phyloP scores from a whole-genome alignment of 2,888 invertebrate genomes.

The Chrysolina oricalcia region DNA sequence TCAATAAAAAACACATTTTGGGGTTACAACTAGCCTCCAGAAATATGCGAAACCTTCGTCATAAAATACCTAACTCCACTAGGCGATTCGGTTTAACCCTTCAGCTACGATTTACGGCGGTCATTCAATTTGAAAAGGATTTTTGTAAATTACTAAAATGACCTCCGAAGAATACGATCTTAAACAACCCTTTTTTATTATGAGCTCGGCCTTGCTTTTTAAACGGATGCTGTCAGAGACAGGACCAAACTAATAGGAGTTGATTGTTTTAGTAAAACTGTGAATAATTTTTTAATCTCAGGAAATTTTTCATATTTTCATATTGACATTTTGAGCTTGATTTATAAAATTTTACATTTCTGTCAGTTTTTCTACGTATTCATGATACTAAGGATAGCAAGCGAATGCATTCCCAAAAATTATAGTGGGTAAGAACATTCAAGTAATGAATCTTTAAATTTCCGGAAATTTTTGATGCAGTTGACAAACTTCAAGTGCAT shows the following conservation, averaged over 20 bases:
- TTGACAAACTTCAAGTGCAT: too few relatives aligned
- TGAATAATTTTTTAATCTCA: not conserved
- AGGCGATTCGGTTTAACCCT: constrained; percentile 49
- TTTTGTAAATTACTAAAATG: constrained; percentile 48
- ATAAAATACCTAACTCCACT: not conserved
- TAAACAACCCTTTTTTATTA: constrained; percentile 55
- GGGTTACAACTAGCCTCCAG: not conserved
- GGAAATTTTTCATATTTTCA: not conserved
- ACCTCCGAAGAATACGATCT: constrained; percentile 47
- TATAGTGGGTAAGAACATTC: too few relatives aligned
- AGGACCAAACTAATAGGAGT: not conserved
- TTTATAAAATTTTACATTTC: too few relatives aligned
- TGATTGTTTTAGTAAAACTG: not conserved
- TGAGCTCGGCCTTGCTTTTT: constrained; percentile 32
- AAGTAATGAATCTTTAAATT: too few relatives aligned
- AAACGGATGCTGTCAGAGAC: not conserved
- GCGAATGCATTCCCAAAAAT: too few relatives aligned
- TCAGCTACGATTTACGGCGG: constrained; percentile 51
- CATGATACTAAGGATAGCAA: too few relatives aligned
- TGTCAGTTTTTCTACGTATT: too few relatives aligned
- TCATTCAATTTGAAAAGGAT: constrained; percentile 50
- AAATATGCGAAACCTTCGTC: not conserved
- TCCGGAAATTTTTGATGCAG: too few relatives aligned
- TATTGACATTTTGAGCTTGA: too few relatives aligned
- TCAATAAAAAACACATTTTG: constrained; percentile 37